These are phyloP conservation scores for Macropodus opercularis DNA, from an alignment of 2,797 vertebrate genomes.

Conservation along the genomic window DNA sequence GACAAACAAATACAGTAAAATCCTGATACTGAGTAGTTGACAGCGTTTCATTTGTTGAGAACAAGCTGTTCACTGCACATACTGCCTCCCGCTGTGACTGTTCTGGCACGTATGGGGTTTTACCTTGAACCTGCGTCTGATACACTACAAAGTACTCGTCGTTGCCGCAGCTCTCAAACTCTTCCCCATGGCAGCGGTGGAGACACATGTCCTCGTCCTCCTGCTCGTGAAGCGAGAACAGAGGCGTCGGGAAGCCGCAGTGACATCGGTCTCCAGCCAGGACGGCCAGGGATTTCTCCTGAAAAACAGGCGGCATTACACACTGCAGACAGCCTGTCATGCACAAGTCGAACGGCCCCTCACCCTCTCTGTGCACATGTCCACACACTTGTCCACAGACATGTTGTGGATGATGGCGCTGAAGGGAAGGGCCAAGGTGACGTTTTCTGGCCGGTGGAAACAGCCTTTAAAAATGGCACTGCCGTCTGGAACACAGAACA, in stretches of 20 bases:
- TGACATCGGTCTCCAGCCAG: conserved; percentile 87
- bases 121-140: conserved; percentile 98
- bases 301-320: conserved; percentile 39
- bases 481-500: conserved; percentile 84
- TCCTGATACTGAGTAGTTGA: too few species aligned
- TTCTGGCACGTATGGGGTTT: not conserved
- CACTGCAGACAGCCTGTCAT: not conserved
- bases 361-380: conserved; percentile 95
- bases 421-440: conserved; percentile 88
- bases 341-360: conserved; percentile 18
- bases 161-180: conserved; percentile 95
- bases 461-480: conserved; percentile 96
- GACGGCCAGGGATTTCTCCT: conserved; percentile 92
- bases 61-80: too few species aligned
- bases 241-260: conserved; percentile 92
- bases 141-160: conserved; percentile 91
- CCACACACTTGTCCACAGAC: conserved; percentile 96
- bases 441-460: conserved; percentile 88
- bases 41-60: too few species aligned
- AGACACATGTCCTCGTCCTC: conserved; percentile 93
- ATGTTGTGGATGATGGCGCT: conserved; percentile 89
- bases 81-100: too few species aligned
- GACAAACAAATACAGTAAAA: too few species aligned
- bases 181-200: conserved; percentile 87
- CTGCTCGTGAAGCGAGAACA: conserved; percentile 90